A percentile compares a stretch with the other conserved stretches of the same genome.
phyloP scores from a whole-genome alignment of 2,888 invertebrate species.

The Trissolcus japonicus region DNA sequence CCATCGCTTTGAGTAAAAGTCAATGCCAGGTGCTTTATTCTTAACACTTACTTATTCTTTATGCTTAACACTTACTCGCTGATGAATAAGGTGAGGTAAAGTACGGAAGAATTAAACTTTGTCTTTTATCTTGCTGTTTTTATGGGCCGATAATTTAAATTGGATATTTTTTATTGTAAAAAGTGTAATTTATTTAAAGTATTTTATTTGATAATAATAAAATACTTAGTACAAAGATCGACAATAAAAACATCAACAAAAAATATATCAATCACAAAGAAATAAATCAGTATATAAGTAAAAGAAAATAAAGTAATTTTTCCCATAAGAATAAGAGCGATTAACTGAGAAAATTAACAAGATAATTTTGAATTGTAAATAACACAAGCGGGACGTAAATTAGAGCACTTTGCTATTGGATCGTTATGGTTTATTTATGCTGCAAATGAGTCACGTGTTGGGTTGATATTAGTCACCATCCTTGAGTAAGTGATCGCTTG shows the following conservation, averaged over 20 bases:
- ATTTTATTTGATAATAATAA: too few relatives aligned
- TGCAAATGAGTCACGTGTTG: conserved; percentile 38
- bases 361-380: conserved; percentile 25
- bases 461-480: conserved; percentile 31
- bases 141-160: too few relatives aligned
- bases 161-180: too few relatives aligned
- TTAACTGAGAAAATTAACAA: conserved; percentile 26
- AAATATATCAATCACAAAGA: background rate
- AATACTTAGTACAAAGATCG: background rate
- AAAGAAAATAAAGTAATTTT: conserved; percentile 35
- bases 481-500: conserved; percentile 35
- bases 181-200: too few relatives aligned
- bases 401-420: conserved; percentile 44
- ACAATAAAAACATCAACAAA: background rate
- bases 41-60: too few relatives aligned
- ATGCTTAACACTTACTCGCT: too few relatives aligned
- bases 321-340: conserved; percentile 23
- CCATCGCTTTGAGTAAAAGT: too few relatives aligned
- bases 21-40: conserved; percentile 13
- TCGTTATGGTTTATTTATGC: conserved; percentile 30
- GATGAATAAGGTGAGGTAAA: too few relatives aligned
- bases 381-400: conserved; percentile 15
- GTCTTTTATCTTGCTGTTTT: too few relatives aligned
- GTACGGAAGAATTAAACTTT: too few relatives aligned
- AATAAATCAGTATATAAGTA: background rate